Evolutionary conservation across 1,140 invertebrate species (phyloP).

Genomic region (Drosophila kanapiae): DNA sequence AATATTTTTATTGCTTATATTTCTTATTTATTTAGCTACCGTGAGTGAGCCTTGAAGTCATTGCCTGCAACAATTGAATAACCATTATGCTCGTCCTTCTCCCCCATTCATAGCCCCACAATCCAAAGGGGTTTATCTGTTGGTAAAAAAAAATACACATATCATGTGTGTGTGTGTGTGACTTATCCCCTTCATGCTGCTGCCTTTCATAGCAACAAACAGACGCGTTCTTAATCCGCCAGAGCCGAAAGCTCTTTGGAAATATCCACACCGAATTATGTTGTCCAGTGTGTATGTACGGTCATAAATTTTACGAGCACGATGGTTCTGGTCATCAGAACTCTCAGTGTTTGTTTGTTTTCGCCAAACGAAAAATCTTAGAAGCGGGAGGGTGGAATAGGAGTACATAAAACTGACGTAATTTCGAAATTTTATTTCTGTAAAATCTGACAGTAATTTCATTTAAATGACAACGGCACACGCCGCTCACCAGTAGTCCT

Average conservation of each 20-base stretch:
- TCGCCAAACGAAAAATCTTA: conserved; percentile 19
- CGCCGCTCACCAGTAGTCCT: conserved; percentile 5
- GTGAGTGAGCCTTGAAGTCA: neutral
- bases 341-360: conserved; percentile 17
- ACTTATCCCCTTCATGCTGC: conserved; percentile 40
- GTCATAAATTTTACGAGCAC: conserved; percentile 70
- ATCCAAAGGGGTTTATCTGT: conserved; percentile 17
- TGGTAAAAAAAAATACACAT: conserved; percentile 6
- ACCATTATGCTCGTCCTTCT: conserved; percentile 5
- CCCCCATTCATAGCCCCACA: neutral
- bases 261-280: conserved; percentile 66
- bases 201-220: conserved; percentile 5
- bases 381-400: conserved; percentile 16
- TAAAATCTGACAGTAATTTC: conserved; percentile 83
- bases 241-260: conserved; percentile 40
- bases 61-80: conserved; percentile 22
- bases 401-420: conserved; percentile 78
- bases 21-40: conserved; percentile 9
- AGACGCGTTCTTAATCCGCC: conserved; percentile 52
- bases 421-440: conserved; percentile 79
- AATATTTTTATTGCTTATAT: neutral
- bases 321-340: conserved; percentile 17
- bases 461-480: conserved; percentile 75
- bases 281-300: conserved; percentile 73
- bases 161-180: conserved; percentile 11